phyloP scores from a whole-genome alignment of 2,797 vertebrate genomes.

The Characodon lateralis region DNA sequence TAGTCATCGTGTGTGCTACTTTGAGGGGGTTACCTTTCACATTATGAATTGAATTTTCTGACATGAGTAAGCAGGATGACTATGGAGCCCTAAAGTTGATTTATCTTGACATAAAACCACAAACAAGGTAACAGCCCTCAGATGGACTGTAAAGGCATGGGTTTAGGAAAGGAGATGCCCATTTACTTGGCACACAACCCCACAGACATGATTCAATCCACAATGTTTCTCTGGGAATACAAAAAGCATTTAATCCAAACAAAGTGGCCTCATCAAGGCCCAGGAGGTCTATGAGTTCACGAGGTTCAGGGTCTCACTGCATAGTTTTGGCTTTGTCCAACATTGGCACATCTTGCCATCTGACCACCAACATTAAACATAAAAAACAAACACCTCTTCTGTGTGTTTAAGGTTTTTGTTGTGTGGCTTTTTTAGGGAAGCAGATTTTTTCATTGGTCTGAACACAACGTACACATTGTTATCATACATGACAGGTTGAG shows the following conservation, averaged over 20 bases:
- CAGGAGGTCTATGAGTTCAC: conserved; percentile 31
- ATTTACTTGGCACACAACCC: conserved; percentile 56
- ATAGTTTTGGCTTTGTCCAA: conserved; percentile 66
- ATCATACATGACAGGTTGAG: conserved; percentile 21
- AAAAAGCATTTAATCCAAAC: conserved; percentile 23
- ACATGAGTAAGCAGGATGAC: conserved; percentile 18
- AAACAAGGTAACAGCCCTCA: conserved; percentile 56
- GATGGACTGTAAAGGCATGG: conserved; percentile 53
- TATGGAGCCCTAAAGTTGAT: not conserved
- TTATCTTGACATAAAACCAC: conserved; percentile 16
- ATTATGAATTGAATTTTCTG: not conserved
- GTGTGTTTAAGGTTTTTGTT: conserved; percentile 28
- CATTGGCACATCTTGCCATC: conserved; percentile 63
- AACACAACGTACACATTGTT: conserved; percentile 28
- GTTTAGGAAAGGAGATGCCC: conserved; percentile 61
- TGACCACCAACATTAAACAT: conserved; percentile 12
- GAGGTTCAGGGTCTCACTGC: conserved; percentile 30
- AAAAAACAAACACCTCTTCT: not conserved
- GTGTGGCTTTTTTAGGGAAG: conserved; percentile 44
- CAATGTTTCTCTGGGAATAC: conserved; percentile 38
- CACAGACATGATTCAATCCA: conserved; percentile 29
- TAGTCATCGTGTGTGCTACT: conserved; percentile 43
- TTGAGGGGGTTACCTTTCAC: conserved; percentile 22
- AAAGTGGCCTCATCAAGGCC: conserved; percentile 19
- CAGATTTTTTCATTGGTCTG: conserved; percentile 10